Percentiles rank a stretch among this genome's conserved stretches.
Evolutionary conservation across 2,797 vertebrate species (phyloP).

Genomic region (Scleropages formosus): DNA sequence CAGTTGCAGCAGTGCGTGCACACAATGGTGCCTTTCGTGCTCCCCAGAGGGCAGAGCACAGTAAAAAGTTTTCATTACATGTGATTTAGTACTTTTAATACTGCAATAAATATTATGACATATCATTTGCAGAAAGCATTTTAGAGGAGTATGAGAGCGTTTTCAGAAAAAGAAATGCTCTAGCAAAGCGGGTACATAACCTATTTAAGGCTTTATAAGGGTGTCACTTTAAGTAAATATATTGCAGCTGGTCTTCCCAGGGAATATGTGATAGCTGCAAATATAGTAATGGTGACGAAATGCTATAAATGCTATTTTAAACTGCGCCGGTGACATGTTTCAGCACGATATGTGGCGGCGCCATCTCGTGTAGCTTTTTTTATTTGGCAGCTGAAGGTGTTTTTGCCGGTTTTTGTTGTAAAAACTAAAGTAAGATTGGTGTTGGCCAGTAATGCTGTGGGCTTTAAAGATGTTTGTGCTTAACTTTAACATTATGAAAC

Average conservation of each 20-base stretch:
- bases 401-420: background rate
- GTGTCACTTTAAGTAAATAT: background rate
- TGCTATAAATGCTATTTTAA: slow-evolving; percentile 15
- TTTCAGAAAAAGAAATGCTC: no score
- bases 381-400: background rate
- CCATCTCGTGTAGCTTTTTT: background rate
- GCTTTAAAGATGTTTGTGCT: no score
- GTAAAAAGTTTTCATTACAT: no score
- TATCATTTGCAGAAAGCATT: slow-evolving; percentile 6
- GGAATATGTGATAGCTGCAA: background rate
- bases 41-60: no score
- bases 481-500: no score
- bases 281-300: slow-evolving; percentile 13
- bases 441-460: no score
- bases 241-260: background rate
- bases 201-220: background rate
- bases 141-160: no score
- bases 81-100: no score
- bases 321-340: slow-evolving; percentile 40
- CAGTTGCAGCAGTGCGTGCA: no score
- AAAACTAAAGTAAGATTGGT: background rate
- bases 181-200: no score
- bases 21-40: no score
- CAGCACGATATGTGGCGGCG: slow-evolving; percentile 46
- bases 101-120: no score